These are phyloP conservation scores for Ctena decussata DNA, from an alignment of 2,888 invertebrate genomes.

Conservation along the genomic window DNA sequence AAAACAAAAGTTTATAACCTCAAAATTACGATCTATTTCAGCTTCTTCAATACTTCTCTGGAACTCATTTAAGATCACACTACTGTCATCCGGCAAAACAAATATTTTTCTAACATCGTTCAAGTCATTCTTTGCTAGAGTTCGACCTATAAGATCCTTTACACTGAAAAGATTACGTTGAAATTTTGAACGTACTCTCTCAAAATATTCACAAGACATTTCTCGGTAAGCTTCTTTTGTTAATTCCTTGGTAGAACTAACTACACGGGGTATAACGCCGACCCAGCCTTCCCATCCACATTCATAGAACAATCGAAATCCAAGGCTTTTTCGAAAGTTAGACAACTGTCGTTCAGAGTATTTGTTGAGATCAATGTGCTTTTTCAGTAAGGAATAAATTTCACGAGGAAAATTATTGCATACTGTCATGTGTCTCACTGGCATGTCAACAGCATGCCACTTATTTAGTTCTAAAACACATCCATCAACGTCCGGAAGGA, in stretches of 20 bases:
- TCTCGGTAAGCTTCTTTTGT: background rate
- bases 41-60: slow-evolving; percentile 17
- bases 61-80: slow-evolving; percentile 20
- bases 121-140: slow-evolving; percentile 47
- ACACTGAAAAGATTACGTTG: background rate
- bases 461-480: slow-evolving; percentile 32
- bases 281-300: slow-evolving; percentile 45
- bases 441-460: background rate
- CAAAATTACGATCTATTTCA: slow-evolving; percentile 7
- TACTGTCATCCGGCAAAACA: slow-evolving; percentile 49
- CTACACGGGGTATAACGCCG: slow-evolving; percentile 27
- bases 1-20: slow-evolving; percentile 45
- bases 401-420: background rate
- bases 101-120: slow-evolving; percentile 36
- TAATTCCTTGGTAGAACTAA: background rate
- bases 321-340: slow-evolving; percentile 34
- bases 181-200: slow-evolving; percentile 11
- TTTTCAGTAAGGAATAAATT: slow-evolving; percentile 36
- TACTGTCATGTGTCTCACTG: slow-evolving; percentile 28
- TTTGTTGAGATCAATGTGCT: slow-evolving; percentile 34
- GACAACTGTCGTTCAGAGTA: slow-evolving; percentile 25
- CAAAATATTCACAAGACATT: slow-evolving; percentile 1
- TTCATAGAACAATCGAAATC: slow-evolving; percentile 46
- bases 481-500: slow-evolving; percentile 18
- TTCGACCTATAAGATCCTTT: slow-evolving; percentile 15